Conservation (phyloP, 2,888 invertebrate species). For the Bruchidius siliquastri region DNA sequence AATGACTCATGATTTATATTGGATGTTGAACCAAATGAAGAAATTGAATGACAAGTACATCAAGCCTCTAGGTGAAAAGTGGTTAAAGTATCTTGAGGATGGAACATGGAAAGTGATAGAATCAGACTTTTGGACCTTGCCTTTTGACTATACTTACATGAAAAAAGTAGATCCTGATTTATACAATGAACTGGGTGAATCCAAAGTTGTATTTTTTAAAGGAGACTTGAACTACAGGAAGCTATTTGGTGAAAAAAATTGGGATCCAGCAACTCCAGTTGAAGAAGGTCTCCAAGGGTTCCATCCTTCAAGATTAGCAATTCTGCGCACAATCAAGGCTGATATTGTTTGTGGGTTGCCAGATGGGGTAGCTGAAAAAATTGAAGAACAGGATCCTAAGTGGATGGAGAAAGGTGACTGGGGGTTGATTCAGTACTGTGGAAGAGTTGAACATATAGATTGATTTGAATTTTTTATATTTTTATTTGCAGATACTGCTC, state of each 20-base stretch:
- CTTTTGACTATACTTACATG: constrained; percentile 78
- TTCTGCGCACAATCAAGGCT: constrained; percentile 84
- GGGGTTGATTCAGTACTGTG: constrained; percentile 65
- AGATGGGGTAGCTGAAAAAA: constrained; percentile 56
- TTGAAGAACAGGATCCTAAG: constrained; percentile 54
- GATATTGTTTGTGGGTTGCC: constrained; percentile 79
- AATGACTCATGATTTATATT: constrained; percentile 68
- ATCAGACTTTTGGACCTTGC: constrained; percentile 83
- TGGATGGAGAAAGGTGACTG: constrained; percentile 87
- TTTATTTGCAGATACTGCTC: not conserved
- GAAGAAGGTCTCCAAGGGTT: constrained; percentile 68
- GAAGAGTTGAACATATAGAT: constrained; percentile 22
- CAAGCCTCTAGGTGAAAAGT: constrained; percentile 52
- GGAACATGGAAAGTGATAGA: constrained; percentile 51
- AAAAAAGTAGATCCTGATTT: constrained; percentile 59
- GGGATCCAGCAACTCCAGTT: constrained; percentile 67
- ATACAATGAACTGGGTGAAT: constrained; percentile 64
- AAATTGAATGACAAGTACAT: constrained; percentile 32
- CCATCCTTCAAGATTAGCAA: constrained; percentile 73
- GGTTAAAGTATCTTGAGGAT: constrained; percentile 54
- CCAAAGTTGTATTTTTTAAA: constrained; percentile 77
- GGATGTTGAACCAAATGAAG: constrained; percentile 55
- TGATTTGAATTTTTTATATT: not conserved
- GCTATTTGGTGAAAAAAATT: constrained; percentile 80
- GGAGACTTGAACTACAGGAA: constrained; percentile 88